Evolutionary conservation across 2,797 vertebrate species (phyloP).

Genomic region (Pelobates cultripes): DNA sequence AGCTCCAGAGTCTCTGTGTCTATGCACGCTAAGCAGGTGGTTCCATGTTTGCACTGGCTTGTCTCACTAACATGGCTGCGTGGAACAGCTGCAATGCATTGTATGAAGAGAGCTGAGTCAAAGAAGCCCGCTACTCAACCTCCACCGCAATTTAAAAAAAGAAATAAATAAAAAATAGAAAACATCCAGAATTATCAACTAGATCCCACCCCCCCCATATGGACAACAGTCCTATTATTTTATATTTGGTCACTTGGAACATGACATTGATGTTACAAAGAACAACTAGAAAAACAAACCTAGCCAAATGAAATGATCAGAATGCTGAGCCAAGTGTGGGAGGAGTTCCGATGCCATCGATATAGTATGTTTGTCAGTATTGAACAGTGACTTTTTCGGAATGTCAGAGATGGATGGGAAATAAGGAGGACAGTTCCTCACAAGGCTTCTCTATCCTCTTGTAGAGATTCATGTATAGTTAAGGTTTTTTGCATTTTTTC

Average conservation of each 20-base stretch:
- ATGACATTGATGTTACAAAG: conserved; percentile 30
- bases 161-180: conserved; percentile 21
- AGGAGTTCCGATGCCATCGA: conserved; percentile 59
- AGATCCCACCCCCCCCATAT: conserved; percentile 50
- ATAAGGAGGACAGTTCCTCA: too few species aligned
- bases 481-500: too few species aligned
- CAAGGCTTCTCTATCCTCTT: too few species aligned
- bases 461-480: too few species aligned
- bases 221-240: conserved; percentile 52
- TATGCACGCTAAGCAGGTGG: conserved; percentile 58
- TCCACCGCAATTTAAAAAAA: conserved; percentile 17
- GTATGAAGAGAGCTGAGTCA: conserved; percentile 21
- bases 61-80: conserved; percentile 20
- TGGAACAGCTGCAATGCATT: conserved; percentile 60
- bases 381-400: conserved; percentile 5
- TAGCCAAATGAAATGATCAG: conserved; percentile 40
- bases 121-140: conserved; percentile 19
- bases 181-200: too few species aligned
- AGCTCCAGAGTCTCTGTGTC: conserved; percentile 42
- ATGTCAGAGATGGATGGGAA: not conserved
- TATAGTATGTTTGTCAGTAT: conserved; percentile 64
- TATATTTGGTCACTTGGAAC: conserved; percentile 45
- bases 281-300: too few species aligned
- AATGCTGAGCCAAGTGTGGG: conserved; percentile 64
- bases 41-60: conserved; percentile 48